Base-by-base conservation (phyloP, 2,888 invertebrate species). In the Orthonevra nobilis region DNA sequence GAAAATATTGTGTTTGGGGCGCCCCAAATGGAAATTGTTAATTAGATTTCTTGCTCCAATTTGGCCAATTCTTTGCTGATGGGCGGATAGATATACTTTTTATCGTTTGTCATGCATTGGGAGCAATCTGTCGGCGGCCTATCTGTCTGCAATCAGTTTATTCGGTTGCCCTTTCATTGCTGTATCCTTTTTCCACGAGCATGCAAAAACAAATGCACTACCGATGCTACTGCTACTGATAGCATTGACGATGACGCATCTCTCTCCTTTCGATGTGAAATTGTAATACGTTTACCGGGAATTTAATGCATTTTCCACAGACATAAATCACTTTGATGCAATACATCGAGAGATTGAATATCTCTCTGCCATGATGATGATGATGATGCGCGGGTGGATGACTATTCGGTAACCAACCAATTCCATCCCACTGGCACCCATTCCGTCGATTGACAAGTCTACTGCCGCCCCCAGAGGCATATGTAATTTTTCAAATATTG, bases 261-360 rank as follows among this genome's bases (percentile, higher is more conserved):
- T 66, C 72, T n/a, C n/a, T n/a, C 68, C 5, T 5, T 23, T 83
- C 81, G 83, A 85, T 83, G 82, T 83, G 84, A 86, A 86, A 86
- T 87, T 87, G 86, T 87, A 87, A 87, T 87, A 87, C 87, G 87
- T 87, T 87, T 87, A 86, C 86, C 86, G 85, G n/a, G 86, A 87
- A 87, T 87, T 86, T 86, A 86, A 87, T 87, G 87, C 87, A 87
- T 87, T 87, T 87, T 86, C 87, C 87, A 86, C 87, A 86, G 84
- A 86, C 87, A 87, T 87, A 87, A 87, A 87, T 87, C 87, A 87
- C 87, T 86, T 85, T 86, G 86, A 86, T 85, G 86, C 79, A 79
- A 73, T 72, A 81, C 81, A 81, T 81, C 70, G 81, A 82, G 72
- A 81, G 75, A 81, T 81, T 81, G 81, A 82, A 81, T 79, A 81